A percentile compares a stretch with the other conserved stretches of the same genome.
Evolutionary conservation across 2,888 invertebrate species (phyloP).

Genomic region (Aporophyla lueneburgensis): DNA sequence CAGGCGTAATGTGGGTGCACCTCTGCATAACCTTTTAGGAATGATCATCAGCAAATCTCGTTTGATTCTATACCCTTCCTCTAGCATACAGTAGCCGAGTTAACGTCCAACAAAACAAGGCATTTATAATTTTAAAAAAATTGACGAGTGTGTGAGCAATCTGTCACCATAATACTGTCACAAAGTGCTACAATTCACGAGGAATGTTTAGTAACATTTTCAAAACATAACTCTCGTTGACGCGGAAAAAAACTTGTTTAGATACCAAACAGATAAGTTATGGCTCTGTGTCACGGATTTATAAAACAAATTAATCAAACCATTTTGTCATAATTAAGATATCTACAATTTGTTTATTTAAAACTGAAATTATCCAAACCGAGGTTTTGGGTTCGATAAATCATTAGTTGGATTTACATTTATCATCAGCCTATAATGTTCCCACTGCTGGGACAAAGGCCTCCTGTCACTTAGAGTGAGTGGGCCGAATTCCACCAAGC

Average conservation of each 20-base stretch:
- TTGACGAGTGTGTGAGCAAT: conserved; percentile 29
- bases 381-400: neutral
- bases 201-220: conserved; percentile 40
- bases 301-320: conserved; percentile 42
- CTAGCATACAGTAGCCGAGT: neutral
- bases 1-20: neutral
- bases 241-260: conserved; percentile 57
- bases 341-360: neutral
- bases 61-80: neutral
- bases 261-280: conserved; percentile 55
- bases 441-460: too few species aligned
- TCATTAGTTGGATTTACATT: neutral
- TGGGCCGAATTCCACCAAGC: too few species aligned
- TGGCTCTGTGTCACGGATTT: conserved; percentile 35
- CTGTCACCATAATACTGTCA: conserved; percentile 46
- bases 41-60: neutral
- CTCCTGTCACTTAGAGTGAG: too few species aligned
- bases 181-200: conserved; percentile 45
- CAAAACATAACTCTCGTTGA: conserved; percentile 58
- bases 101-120: conserved; percentile 4
- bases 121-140: conserved; percentile 18
- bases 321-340: conserved; percentile 21
- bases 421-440: too few species aligned
- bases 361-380: neutral
- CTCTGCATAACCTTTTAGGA: neutral